Conservation (phyloP, 2,888 invertebrate species). For the Agrotis puta region DNA sequence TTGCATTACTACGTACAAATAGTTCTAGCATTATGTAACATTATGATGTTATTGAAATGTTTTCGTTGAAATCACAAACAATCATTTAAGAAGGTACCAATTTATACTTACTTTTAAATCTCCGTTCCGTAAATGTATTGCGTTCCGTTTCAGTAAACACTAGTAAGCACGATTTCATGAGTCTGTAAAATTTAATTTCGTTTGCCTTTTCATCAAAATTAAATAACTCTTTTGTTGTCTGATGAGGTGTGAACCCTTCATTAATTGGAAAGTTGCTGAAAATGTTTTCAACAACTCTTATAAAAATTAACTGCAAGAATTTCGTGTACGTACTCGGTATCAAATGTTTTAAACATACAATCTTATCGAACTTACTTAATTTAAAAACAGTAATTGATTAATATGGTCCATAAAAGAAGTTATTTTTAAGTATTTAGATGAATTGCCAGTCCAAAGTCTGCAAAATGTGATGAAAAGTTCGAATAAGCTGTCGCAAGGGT, state of each 20-base stretch:
- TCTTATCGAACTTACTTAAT: too few relatives aligned
- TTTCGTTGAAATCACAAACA: neutral
- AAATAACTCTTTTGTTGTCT: neutral
- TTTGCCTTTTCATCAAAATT: too few relatives aligned
- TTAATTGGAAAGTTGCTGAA: constrained; percentile 2
- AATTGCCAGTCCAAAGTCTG: too few relatives aligned
- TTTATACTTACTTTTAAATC: neutral
- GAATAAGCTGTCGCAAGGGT: too few relatives aligned
- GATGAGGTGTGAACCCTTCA: neutral
- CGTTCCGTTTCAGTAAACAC: neutral
- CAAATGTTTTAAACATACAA: too few relatives aligned
- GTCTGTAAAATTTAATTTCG: neutral
- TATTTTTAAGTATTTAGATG: too few relatives aligned
- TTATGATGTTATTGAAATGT: neutral
- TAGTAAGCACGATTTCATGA: neutral
- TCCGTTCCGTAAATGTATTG: neutral
- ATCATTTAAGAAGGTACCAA: neutral
- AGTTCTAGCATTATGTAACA: neutral
- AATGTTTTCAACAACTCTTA: neutral
- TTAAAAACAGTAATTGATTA: too few relatives aligned
- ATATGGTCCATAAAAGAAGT: too few relatives aligned
- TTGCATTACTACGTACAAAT: neutral
- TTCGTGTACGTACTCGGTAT: too few relatives aligned
- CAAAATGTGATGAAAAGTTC: too few relatives aligned
- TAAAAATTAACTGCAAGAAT: too few relatives aligned